phyloP scores from a whole-genome alignment of 2,113 vertebrate species.

The Platycercus adscitus region DNA sequence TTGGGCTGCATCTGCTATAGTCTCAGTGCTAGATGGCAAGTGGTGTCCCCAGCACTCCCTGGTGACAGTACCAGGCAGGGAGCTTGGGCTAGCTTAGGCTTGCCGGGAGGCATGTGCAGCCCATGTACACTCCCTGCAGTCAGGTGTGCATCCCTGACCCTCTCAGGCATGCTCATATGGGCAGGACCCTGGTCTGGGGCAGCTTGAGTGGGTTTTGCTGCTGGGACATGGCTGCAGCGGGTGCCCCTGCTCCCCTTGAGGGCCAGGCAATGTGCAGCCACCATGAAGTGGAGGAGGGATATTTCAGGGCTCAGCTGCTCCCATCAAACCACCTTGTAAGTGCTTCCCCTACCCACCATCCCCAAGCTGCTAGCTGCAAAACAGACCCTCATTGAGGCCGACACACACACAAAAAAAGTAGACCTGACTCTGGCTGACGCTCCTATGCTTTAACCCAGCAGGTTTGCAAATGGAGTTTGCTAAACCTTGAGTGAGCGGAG shows the following conservation, averaged over 20 bases:
- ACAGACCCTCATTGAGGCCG: background rate
- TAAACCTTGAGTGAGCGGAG: accelerated
- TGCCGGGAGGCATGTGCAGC: background rate
- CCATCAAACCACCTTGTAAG: background rate
- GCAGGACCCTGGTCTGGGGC: background rate
- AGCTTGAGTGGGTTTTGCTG: background rate
- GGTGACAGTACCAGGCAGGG: background rate
- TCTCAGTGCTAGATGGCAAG: background rate
- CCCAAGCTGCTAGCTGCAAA: accelerated
- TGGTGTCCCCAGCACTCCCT: background rate
- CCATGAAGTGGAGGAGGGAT: accelerated
- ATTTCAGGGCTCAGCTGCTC: background rate
- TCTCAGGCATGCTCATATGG: accelerated
- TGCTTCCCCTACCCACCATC: background rate
- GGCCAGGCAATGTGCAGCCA: accelerated
- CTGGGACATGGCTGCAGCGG: background rate
- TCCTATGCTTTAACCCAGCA: accelerated
- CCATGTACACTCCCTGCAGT: accelerated
- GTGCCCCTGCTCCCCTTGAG: background rate
- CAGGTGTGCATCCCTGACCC: accelerated
- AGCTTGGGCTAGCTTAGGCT: background rate
- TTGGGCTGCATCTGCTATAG: background rate
- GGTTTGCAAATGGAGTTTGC: background rate
- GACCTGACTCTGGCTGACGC: background rate
- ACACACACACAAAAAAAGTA: background rate